Conservation (phyloP, 1,140 invertebrate genomes). For the Ceratosolen solmsi region DNA sequence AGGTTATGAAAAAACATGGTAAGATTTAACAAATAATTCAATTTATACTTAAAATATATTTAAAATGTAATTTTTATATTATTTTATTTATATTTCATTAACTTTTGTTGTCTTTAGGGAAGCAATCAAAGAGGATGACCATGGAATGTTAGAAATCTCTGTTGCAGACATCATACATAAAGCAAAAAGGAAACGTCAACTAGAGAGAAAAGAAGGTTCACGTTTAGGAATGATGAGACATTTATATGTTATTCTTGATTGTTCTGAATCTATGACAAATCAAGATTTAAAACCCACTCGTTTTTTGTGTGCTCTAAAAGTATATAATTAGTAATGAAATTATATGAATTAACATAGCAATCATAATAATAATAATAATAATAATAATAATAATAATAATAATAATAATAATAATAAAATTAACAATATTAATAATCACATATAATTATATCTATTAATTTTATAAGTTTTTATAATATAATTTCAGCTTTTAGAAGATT, state of each 20-base stretch:
- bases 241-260: constrained; percentile 92
- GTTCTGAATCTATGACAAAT: constrained; percentile 93
- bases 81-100: constrained; percentile 28
- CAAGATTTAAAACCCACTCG: constrained; percentile 97
- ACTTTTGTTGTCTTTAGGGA: constrained; percentile 79
- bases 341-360: constrained; percentile 7
- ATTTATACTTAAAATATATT: constrained; percentile 40
- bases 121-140: constrained; percentile 95
- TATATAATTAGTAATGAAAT: constrained; percentile 64
- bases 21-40: constrained; percentile 59
- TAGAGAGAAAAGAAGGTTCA: constrained; percentile 82
- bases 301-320: constrained; percentile 90
- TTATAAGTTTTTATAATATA: neutral
- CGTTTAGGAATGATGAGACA: constrained; percentile 98
- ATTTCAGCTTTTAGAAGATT: constrained; percentile 89
- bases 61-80: constrained; percentile 39
- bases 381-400: too few relatives aligned
- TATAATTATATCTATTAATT: constrained; percentile 41
- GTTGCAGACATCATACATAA: constrained; percentile 93
- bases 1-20: constrained; percentile 97
- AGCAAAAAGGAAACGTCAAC: constrained; percentile 85
- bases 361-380: neutral
- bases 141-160: constrained; percentile 90
- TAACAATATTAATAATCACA: neutral
- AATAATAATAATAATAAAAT: too few relatives aligned